Base-by-base conservation (phyloP, 2,797 vertebrate species). In the Anniella stebbinsi region DNA sequence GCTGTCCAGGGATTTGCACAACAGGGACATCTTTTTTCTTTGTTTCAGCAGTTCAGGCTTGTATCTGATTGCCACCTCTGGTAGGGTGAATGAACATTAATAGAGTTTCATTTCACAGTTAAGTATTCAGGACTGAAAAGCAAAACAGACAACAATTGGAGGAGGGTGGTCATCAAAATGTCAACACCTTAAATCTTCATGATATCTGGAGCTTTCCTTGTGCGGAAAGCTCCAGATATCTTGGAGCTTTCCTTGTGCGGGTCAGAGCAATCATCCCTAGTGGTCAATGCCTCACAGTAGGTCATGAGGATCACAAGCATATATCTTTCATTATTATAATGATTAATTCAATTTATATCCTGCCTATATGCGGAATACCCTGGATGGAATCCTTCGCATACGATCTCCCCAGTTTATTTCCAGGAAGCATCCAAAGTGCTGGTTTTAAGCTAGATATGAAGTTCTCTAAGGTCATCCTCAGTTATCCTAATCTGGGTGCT, bases 21-120 rank as follows among this genome's bases (percentile, higher is more conserved):
- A 88, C 51, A 91, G 90, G 95, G 75, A 93, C 41, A 69, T 90
- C 81, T 94, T 92, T 94, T 92, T 84, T 94, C 36, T 38, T 25
- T 17, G 80, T 94, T 94, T 93, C 91, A 94, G 93, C 92, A 95
- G 76, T 84, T 93, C 87, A 84, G 60, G 72, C 80, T 94, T 93
- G 54, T 84, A 87, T 86, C 67, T 87, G 70, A 90, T 57, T 92
- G 12, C 66, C 66, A 84, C 86, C 86, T 90, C 30, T 87, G 70
- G 33, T 86, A 92, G 33, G 18, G 21, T 4, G 86, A 81, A 80
- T 83, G 54, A 23, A 94, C 87, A 89, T 91, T 63, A 86, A 60
- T 2, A 76, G 30, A 90, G 86, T 87, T 92, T 76, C 86, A 23
- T 41, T 91, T 82, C 63, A 51, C 70, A 41, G 89, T 45, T 54